Base-by-base conservation (phyloP, 1,140 invertebrate genomes). In the Saxidomus purpurata region DNA sequence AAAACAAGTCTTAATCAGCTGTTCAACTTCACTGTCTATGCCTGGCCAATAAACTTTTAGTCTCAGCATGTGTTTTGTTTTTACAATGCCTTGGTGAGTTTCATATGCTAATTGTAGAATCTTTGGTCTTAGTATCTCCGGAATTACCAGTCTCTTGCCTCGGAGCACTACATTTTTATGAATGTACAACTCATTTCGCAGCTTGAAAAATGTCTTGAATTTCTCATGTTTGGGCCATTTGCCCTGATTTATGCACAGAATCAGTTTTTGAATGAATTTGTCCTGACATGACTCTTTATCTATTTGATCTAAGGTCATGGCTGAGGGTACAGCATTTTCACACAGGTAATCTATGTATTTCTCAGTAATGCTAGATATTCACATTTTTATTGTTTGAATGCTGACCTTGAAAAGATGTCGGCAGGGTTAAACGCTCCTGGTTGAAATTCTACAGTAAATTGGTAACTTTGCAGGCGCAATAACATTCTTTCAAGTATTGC, bases 1-100 rank as follows among this genome's bases (percentile, higher is more conserved):
- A 28, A 69, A 31, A 87, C 83, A 91, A 6, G n/a, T 34, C 52
- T 74, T n/a, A 25, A 80, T n/a, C 71, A 63, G 3, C 31, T 88
- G 71, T 61, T 87, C 89, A 40, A 59, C 52, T n/a, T 43, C 34
- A 85, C 49, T 85, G 71, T 93, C 89, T 0, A 93, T 79, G 22
- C 11, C 13, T 4, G 79, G 69, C 31, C 38, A 87, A 43, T 77
- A 84, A 22, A 84, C 79, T 38, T 55, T 87, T 34, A 79, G 55
- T 19, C 47, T 43, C 9, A 87, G 36, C 13, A 76, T 0, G 31
- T 82, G 69, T 43, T 90, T 90, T 25, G 69, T 79, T 38, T 83
- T 69, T 15, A 71, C 43, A 28, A 82, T 36, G 0, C 80, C 89
- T 25, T 76, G 80, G 47, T 84, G 84, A 22, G 28, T 25, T 0